These are phyloP conservation scores for Anthoscopus minutus DNA, from an alignment of 2,113 vertebrate species.

Conservation along the genomic window DNA sequence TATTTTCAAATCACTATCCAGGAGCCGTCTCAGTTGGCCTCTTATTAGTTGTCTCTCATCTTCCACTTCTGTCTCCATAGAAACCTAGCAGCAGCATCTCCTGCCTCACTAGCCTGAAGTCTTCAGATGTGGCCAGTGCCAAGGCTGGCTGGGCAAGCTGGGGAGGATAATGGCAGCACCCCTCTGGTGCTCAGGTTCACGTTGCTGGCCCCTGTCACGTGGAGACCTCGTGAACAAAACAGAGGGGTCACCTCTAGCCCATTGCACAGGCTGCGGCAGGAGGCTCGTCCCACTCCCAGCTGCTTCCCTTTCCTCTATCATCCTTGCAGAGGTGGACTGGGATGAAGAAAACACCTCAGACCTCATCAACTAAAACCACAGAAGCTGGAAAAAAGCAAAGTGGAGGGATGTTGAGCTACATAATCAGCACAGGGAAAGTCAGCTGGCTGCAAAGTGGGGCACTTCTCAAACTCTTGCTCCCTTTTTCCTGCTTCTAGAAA, in stretches of 20 bases:
- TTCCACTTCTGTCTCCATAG: constrained; percentile 58
- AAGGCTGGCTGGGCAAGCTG: neutral
- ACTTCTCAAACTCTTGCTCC: neutral
- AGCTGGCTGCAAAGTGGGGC: neutral
- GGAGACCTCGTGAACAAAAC: fast-evolving
- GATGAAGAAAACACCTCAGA: neutral
- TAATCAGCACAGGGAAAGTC: neutral
- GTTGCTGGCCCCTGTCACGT: fast-evolving
- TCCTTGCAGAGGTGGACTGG: neutral
- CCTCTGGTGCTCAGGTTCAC: neutral
- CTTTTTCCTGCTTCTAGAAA: neutral
- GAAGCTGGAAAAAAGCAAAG: neutral
- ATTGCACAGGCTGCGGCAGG: neutral
- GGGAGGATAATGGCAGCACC: neutral
- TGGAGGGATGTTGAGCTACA: neutral
- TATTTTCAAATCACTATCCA: constrained; percentile 49
- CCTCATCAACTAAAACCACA: neutral
- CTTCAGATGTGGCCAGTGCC: neutral
- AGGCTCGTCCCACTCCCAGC: neutral
- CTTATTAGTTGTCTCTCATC: constrained; percentile 49
- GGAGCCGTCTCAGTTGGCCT: constrained; percentile 7
- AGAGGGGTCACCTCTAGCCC: neutral
- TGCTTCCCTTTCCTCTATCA: neutral
- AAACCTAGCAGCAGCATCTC: constrained; percentile 37
- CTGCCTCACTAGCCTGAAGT: neutral